Base-by-base conservation (phyloP, 2,113 vertebrate species). In the Ameiurus melas region DNA sequence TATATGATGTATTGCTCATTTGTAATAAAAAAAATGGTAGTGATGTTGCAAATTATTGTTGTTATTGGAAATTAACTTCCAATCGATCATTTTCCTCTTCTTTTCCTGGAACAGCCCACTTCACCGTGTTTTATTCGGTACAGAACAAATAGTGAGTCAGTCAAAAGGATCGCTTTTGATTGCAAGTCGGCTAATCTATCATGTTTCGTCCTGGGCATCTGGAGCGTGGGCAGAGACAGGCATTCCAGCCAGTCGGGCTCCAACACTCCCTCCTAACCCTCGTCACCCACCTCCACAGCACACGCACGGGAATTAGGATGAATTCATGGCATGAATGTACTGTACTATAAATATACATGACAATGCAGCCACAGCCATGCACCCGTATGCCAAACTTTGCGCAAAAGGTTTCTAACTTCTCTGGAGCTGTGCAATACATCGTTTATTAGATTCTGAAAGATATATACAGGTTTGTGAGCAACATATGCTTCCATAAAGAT, bases 201-300 rank as follows among this genome's bases (percentile, higher is more conserved):
- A 58, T 70, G 66, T 55, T 64, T 57, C 30, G 6, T 27, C 51
- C 86, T 87, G 86, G 86, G 80, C 80, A 87, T 87, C 68, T 87
- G 86, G 68, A 75, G 68, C 80, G 86, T 87, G 80, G 86, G 86
- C 80, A 83, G 79, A 55, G 33, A 53, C 62, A n/a, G 36, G 55
- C 66, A 83, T 87, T 60, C 68, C 86, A 87, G 79, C 27, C 80
- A 83, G 79, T 75, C 53, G 36, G 66, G 36, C 66, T 73, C 86
- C 53, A 60, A 55, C 33, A 73, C 79, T 33, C 86, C 79, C 66
- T 70, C 17, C 66, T 19, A 58, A 60, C 1, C 17, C 33, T 87
- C 53, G 36, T 60, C 64, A 60, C 1, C 17, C 33, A 83, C 66
- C 66, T 60, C 64, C 53, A 68, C 25, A 43, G 19, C 51, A n/a